A percentile compares a stretch with the other conserved stretches of the same genome.
These are phyloP conservation scores for Torymus texanus DNA, from an alignment of 2,888 invertebrate species.

Conservation along the genomic window DNA sequence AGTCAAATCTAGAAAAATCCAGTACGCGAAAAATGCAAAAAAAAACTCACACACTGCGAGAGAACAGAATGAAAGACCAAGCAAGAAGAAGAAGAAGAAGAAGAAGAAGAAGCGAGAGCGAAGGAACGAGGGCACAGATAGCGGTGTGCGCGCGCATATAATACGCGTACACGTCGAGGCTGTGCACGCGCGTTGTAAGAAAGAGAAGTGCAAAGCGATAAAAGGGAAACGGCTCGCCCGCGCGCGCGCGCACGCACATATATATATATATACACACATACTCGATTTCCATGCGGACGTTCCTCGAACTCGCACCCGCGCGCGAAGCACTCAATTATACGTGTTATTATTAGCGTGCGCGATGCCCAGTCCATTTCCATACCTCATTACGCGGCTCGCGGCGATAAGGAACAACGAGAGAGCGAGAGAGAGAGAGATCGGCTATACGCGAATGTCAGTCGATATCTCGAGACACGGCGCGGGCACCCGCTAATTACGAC, in stretches of 20 bases:
- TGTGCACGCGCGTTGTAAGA: neutral
- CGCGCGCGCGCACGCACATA: neutral
- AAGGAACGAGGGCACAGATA: slow-evolving; percentile 31
- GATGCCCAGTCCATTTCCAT: slow-evolving; percentile 60
- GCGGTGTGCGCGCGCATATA: neutral
- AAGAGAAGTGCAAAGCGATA: slow-evolving; percentile 1
- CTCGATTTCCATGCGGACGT: slow-evolving; percentile 9
- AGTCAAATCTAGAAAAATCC: no score
- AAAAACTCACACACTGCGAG: no score
- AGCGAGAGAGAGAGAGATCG: neutral
- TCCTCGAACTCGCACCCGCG: slow-evolving; percentile 36
- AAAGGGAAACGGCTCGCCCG: neutral
- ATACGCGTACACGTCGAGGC: no score
- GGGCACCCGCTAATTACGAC: slow-evolving; percentile 67
- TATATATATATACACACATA: no score
- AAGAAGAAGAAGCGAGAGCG: neutral
- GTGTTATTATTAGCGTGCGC: slow-evolving; percentile 66
- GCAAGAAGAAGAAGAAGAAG: slow-evolving; percentile 10
- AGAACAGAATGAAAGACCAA: neutral
- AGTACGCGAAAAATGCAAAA: no score
- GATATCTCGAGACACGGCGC: slow-evolving; percentile 62
- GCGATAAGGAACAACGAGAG: slow-evolving; percentile 57
- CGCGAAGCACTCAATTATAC: slow-evolving; percentile 64
- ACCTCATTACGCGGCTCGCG: slow-evolving; percentile 59
- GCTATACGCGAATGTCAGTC: slow-evolving; percentile 59